phyloP scores from a whole-genome alignment of 2,888 invertebrate species.

The Microdon myrmicae region DNA sequence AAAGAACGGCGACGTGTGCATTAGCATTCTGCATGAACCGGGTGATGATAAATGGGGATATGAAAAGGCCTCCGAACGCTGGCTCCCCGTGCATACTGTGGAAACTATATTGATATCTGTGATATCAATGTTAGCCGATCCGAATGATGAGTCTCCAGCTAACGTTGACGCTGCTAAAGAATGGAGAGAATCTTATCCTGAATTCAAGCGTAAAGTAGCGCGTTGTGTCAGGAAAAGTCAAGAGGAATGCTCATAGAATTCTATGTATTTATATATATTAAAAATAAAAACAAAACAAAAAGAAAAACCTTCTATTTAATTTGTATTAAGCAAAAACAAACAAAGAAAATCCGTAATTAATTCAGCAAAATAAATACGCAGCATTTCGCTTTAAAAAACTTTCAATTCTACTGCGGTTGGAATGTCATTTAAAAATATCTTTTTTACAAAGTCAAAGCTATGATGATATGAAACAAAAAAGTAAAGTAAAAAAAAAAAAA shows the following conservation, averaged over 20 bases:
- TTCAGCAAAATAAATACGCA: no score
- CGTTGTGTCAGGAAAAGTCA: conserved; percentile 98
- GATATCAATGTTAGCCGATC: conserved; percentile 99
- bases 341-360: no score
- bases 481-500: no score
- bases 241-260: conserved; percentile 95
- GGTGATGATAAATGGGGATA: conserved; percentile 99
- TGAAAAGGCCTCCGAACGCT: conserved; percentile 96
- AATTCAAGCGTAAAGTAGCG: conserved; percentile 98
- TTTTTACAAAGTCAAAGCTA: no score
- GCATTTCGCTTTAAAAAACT: no score
- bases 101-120: conserved; percentile 99
- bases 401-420: no score
- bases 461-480: no score
- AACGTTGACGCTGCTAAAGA: conserved; percentile 99
- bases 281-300: no score
- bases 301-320: no score
- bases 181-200: conserved; percentile 96
- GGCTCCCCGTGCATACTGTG: conserved; percentile 98
- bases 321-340: no score
- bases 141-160: conserved; percentile 98
- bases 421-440: no score
- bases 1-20: conserved; percentile 78
- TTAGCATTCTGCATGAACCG: conserved; percentile 98
- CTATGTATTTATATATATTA: no score